Evolutionary conservation across 2,888 invertebrate genomes (phyloP).

Genomic region (Chirona hameri): DNA sequence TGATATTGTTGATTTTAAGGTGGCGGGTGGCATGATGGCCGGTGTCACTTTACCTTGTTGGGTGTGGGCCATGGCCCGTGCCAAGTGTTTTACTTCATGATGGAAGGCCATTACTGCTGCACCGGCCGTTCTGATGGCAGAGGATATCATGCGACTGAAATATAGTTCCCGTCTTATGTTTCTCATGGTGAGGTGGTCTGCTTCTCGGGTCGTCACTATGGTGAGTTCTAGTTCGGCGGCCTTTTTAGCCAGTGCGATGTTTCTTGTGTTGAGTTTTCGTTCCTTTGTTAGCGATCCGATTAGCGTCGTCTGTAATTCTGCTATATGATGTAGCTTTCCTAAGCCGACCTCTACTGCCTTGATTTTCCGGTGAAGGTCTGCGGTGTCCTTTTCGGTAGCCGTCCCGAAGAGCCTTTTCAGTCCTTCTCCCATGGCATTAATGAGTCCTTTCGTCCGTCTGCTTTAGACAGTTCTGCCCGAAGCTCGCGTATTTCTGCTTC

Average conservation of each 20-base stretch:
- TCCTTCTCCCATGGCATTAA: no score
- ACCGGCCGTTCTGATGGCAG: neutral
- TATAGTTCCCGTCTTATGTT: neutral
- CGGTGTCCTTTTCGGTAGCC: no score
- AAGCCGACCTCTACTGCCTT: no score
- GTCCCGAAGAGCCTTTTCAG: no score
- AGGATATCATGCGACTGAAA: neutral
- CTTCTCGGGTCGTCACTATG: no score
- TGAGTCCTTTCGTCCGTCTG: neutral
- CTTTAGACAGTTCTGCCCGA: neutral
- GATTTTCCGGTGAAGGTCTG: no score
- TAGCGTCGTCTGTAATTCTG: no score
- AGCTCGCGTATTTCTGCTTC: neutral
- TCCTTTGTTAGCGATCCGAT: no score
- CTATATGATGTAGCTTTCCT: no score
- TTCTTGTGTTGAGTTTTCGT: no score
- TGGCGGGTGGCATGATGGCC: neutral
- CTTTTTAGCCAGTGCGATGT: no score
- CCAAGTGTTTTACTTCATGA: neutral
- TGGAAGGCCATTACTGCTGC: neutral
- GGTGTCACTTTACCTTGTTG: neutral
- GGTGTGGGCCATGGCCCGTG: neutral
- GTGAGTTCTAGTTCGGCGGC: neutral
- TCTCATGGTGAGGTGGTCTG: neutral
- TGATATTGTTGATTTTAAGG: no score